Evolutionary conservation across 1,140 invertebrate genomes (phyloP).

Genomic region (Rhizoglyphus robini): DNA sequence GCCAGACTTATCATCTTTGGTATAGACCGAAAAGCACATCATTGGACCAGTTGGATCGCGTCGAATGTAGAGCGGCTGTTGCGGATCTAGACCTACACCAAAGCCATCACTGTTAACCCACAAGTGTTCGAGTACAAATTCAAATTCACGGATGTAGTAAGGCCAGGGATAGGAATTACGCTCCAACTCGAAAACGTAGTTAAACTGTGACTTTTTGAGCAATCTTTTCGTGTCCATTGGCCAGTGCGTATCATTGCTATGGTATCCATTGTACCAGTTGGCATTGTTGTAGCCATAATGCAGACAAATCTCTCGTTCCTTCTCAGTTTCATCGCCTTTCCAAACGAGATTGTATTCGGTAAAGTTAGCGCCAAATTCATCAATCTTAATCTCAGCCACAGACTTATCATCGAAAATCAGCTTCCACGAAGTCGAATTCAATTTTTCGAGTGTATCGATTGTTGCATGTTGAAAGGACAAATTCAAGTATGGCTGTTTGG

Average conservation of each 20-base stretch:
- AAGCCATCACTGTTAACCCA: neutral
- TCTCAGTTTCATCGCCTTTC: neutral
- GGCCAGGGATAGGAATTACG: neutral
- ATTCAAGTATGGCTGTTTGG: neutral
- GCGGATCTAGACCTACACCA: neutral
- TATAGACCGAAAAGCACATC: neutral
- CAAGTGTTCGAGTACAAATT: slow-evolving; percentile 3
- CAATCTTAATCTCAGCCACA: neutral
- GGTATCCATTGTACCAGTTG: neutral
- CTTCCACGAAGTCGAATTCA: neutral
- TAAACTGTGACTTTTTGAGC: neutral
- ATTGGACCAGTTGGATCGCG: neutral
- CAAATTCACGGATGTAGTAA: neutral
- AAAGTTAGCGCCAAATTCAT: neutral
- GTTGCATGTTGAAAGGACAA: neutral
- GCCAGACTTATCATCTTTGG: neutral
- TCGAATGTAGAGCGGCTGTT: neutral
- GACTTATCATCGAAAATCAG: neutral
- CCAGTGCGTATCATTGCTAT: neutral
- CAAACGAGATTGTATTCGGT: neutral
- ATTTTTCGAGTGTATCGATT: neutral
- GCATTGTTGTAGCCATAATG: neutral
- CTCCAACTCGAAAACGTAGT: neutral
- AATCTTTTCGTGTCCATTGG: neutral
- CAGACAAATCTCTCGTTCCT: neutral